These are phyloP conservation scores for Poeciliopsis occidentalis DNA, from an alignment of 2,113 vertebrate genomes.

Conservation along the genomic window DNA sequence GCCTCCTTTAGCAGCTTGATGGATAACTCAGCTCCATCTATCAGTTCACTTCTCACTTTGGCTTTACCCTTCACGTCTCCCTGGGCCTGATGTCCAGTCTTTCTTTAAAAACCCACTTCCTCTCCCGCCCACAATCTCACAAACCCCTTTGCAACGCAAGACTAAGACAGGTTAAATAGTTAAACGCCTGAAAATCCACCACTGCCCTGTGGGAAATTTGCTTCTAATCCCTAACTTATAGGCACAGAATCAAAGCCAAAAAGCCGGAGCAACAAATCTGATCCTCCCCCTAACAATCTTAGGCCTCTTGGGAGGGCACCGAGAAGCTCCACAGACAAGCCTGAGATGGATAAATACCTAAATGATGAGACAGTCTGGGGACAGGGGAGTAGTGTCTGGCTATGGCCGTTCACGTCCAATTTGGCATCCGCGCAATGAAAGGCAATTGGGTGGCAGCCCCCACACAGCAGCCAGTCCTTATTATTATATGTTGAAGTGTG, in stretches of 20 bases:
- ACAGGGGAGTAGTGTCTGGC: slow-evolving; percentile 94
- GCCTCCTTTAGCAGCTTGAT: slow-evolving; percentile 52
- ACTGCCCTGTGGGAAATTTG: slow-evolving; percentile 99
- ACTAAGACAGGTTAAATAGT: slow-evolving; percentile 99
- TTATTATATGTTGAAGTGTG: slow-evolving; percentile 99
- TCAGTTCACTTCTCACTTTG: slow-evolving; percentile 84
- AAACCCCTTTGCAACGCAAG: slow-evolving; percentile 73
- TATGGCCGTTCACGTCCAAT: slow-evolving; percentile 99
- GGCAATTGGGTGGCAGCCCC: slow-evolving; percentile 97
- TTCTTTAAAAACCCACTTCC: slow-evolving; percentile 86
- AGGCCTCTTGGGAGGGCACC: slow-evolving; percentile 90
- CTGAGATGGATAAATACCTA: slow-evolving; percentile 99
- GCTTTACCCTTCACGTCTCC: slow-evolving; percentile 89
- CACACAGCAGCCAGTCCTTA: slow-evolving; percentile 96
- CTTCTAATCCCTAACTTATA: slow-evolving; percentile 99
- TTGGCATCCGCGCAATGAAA: slow-evolving; percentile 96
- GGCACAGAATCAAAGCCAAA: slow-evolving; percentile 99
- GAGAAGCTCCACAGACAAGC: slow-evolving; percentile 93
- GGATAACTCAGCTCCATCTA: slow-evolving; percentile 66
- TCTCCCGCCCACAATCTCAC: slow-evolving; percentile 77
- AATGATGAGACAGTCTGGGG: slow-evolving; percentile 99
- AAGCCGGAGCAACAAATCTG: slow-evolving; percentile 99
- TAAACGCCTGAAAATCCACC: slow-evolving; percentile 99
- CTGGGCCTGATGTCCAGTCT: slow-evolving; percentile 90
- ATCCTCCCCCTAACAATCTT: slow-evolving; percentile 96